Conservation (phyloP, 1,140 invertebrate genomes). For the Patella vulgata region DNA sequence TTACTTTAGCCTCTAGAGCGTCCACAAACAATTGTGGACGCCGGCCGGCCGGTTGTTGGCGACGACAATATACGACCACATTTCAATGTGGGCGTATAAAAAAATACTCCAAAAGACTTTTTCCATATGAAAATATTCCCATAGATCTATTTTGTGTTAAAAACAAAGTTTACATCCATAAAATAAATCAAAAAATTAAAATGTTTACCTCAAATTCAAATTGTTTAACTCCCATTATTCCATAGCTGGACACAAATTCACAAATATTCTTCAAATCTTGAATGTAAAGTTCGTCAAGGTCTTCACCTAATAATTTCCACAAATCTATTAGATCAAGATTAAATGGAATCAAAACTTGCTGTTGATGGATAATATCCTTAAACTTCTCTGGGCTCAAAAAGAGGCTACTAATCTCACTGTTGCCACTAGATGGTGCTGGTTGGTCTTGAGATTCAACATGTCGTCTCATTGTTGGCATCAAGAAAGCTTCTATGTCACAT, state of each 20-base stretch:
- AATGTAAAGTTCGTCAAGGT: neutral
- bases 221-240: neutral
- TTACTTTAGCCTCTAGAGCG: too few species aligned
- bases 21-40: too few species aligned
- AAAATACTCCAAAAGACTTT: too few species aligned
- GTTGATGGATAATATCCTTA: neutral
- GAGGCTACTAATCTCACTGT: neutral
- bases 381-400: neutral
- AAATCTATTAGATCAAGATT: neutral
- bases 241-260: neutral
- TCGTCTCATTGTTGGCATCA: neutral
- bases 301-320: neutral
- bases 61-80: too few species aligned
- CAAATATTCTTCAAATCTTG: neutral
- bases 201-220: neutral
- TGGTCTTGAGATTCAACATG: neutral
- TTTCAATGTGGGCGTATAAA: too few species aligned
- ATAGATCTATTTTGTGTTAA: too few species aligned
- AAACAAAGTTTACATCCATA: too few species aligned
- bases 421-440: neutral
- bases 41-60: too few species aligned
- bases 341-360: neutral
- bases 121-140: too few species aligned
- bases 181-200: too few species aligned
- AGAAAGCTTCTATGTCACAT: conserved; percentile 6